A percentile compares a stretch with the other conserved stretches of the same genome.
Evolutionary conservation across 2,888 invertebrate species (phyloP).

Genomic region (Apamea sordens): DNA sequence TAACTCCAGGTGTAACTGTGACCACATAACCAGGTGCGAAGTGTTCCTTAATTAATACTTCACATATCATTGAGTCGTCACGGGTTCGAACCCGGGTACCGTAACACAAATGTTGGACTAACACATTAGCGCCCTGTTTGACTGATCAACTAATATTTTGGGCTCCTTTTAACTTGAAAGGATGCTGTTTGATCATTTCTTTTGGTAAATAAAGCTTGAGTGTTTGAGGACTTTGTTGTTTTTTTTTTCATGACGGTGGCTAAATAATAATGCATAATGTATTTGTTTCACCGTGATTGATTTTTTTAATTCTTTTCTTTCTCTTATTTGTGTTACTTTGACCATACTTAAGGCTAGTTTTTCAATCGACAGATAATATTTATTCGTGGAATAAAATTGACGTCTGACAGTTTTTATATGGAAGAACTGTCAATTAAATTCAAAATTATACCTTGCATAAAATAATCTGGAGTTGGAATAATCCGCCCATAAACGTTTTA

Average conservation of each 20-base stretch:
- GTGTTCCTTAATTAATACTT: slow-evolving; percentile 69
- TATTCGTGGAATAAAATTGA: too few species aligned
- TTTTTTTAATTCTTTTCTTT: not conserved
- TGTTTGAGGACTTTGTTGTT: slow-evolving; percentile 11
- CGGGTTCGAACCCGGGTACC: slow-evolving; percentile 62
- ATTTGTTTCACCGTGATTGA: not conserved
- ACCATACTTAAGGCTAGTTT: not conserved
- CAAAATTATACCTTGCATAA: too few species aligned
- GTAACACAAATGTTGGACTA: slow-evolving; percentile 62
- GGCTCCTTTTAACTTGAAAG: slow-evolving; percentile 25
- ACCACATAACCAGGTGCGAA: slow-evolving; percentile 68
- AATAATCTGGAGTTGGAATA: too few species aligned
- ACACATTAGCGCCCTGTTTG: slow-evolving; percentile 59
- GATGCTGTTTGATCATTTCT: slow-evolving; percentile 32
- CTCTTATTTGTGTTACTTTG: not conserved
- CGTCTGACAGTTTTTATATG: too few species aligned
- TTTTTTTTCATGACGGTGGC: not conserved
- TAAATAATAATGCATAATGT: slow-evolving; percentile 27
- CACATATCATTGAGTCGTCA: slow-evolving; percentile 71
- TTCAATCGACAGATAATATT: too few species aligned
- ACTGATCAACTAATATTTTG: slow-evolving; percentile 49
- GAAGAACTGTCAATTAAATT: too few species aligned
- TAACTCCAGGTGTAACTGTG: slow-evolving; percentile 60
- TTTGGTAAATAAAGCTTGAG: slow-evolving; percentile 23
- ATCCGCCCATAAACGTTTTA: too few species aligned